Conservation (phyloP, 2,888 invertebrate genomes). For the Andrena praecox region DNA sequence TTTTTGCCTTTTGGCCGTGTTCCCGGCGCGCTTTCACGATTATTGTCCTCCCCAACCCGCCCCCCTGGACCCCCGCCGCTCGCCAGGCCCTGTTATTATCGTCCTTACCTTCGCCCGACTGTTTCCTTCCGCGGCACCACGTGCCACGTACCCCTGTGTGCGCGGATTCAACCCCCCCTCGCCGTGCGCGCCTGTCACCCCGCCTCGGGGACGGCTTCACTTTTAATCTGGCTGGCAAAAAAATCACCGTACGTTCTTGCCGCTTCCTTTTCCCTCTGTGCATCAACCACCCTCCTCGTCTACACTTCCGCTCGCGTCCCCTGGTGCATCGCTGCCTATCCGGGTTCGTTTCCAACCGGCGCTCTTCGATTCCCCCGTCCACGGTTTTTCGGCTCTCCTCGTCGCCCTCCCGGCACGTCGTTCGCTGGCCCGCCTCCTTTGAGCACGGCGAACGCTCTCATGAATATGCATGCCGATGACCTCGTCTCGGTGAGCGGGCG, state of each 20-base stretch:
- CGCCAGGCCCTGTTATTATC: conserved; percentile 65
- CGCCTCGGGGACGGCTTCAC: conserved; percentile 38
- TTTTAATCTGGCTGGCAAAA: conserved; percentile 66
- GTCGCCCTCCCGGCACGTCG: not conserved
- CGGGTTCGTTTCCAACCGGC: not conserved
- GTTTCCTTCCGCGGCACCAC: conserved; percentile 62
- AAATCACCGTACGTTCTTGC: conserved; percentile 46
- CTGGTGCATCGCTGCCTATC: not conserved
- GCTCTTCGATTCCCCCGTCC: conserved; percentile 13
- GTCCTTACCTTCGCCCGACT: conserved; percentile 65
- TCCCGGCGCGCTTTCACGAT: conserved; percentile 75
- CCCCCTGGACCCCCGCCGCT: not conserved
- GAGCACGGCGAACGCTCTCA: conserved; percentile 31
- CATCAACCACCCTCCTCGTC: conserved; percentile 44
- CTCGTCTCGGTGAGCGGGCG: conserved; percentile 24
- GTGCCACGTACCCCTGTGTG: conserved; percentile 35
- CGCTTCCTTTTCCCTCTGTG: conserved; percentile 38
- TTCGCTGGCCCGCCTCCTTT: conserved; percentile 26
- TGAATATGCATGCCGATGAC: conserved; percentile 58
- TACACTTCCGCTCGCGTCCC: not conserved
- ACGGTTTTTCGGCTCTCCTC: conserved; percentile 9
- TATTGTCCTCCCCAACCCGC: conserved; percentile 66
- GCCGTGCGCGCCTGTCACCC: not conserved
- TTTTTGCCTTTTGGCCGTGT: conserved; percentile 77
- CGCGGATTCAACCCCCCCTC: conserved; percentile 44